Evolutionary conservation across 2,113 vertebrate genomes (phyloP).

Genomic region (Phocoena sinus): DNA sequence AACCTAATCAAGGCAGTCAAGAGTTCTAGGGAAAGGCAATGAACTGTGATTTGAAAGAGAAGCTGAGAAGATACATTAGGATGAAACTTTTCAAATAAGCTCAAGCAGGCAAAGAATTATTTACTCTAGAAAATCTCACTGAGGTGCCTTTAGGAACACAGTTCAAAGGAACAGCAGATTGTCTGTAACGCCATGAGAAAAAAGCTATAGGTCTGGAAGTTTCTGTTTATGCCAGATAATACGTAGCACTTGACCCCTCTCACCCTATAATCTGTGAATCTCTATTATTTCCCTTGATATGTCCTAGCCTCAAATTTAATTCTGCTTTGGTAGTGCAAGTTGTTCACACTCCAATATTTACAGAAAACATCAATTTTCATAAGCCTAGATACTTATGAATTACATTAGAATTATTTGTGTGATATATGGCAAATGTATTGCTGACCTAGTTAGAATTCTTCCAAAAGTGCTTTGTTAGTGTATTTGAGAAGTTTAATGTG

Average conservation of each 20-base stretch:
- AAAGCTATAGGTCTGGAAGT: conserved; percentile 1
- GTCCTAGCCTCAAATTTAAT: conserved; percentile 59
- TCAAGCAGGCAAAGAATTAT: conserved; percentile 5
- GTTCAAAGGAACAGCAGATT: conserved; percentile 48
- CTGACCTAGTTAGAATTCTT: conserved; percentile 76
- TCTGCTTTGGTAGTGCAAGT: conserved; percentile 54
- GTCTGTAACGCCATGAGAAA: neutral
- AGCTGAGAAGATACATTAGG: neutral
- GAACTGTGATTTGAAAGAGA: neutral
- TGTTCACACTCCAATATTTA: conserved; percentile 70
- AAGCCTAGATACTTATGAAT: conserved; percentile 74
- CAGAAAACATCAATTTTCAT: conserved; percentile 76
- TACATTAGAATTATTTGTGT: conserved; percentile 69
- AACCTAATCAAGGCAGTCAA: neutral
- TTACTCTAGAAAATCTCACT: conserved; percentile 20
- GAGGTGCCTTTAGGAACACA: neutral
- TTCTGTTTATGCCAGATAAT: conserved; percentile 60
- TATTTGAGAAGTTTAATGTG: conserved; percentile 69
- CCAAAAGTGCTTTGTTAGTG: conserved; percentile 75
- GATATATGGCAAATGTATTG: conserved; percentile 66
- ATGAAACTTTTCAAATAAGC: conserved; percentile 31
- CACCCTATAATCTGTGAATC: conserved; percentile 50
- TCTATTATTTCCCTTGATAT: conserved; percentile 49
- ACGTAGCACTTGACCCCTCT: conserved; percentile 38
- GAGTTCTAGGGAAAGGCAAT: neutral